phyloP scores from a whole-genome alignment of 1,140 invertebrate genomes.

The Cherax quadricarinatus region DNA sequence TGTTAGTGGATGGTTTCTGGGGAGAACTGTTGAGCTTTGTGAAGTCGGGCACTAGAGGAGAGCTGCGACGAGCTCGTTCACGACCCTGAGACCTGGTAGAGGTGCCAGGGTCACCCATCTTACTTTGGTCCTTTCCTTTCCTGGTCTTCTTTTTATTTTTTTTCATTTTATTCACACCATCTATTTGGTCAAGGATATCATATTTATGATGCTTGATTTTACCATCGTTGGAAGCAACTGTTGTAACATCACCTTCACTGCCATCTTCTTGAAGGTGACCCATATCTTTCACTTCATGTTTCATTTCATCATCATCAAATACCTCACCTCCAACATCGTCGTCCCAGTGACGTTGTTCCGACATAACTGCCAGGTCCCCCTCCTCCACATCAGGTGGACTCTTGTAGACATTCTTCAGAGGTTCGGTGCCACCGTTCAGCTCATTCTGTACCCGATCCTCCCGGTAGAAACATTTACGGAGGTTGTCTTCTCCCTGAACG shows the following conservation, averaged over 20 bases:
- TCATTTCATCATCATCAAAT: conserved; percentile 49
- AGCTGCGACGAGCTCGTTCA: neutral
- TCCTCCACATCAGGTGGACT: conserved; percentile 32
- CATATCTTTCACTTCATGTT: neutral
- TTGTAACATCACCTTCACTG: neutral
- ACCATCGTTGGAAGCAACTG: neutral
- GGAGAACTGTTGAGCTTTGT: neutral
- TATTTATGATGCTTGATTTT: neutral
- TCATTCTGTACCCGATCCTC: conserved; percentile 50
- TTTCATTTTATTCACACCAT: neutral
- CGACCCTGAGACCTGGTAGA: neutral
- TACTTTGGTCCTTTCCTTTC: conserved; percentile 19
- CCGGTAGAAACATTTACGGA: conserved; percentile 67
- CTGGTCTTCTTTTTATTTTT: conserved; percentile 27
- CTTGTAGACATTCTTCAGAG: neutral
- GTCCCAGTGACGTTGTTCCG: conserved; percentile 14
- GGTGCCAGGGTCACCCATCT: conserved; percentile 9
- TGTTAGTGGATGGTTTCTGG: neutral
- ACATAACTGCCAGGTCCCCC: neutral
- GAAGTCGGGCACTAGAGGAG: neutral
- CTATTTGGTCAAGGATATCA: neutral
- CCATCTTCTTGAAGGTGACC: neutral
- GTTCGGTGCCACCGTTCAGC: conserved; percentile 11
- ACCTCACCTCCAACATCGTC: conserved; percentile 50
- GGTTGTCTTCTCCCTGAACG: conserved; percentile 66